These are phyloP conservation scores for Clamator glandarius DNA, from an alignment of 2,797 vertebrate species.

Conservation along the genomic window DNA sequence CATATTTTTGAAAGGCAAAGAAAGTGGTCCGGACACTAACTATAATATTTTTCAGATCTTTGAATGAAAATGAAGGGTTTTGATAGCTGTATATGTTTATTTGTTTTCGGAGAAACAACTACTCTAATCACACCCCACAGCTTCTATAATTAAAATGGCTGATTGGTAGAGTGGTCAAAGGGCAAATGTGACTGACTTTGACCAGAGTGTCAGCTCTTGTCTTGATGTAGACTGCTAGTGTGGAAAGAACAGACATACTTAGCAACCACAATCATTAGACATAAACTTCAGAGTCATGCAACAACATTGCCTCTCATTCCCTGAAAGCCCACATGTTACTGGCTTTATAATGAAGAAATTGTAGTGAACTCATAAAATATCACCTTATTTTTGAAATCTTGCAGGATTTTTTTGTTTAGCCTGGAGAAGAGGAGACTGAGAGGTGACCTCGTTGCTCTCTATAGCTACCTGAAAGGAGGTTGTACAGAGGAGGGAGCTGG, in stretches of 20 bases:
- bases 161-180: constrained; percentile 50
- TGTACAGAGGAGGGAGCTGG: too few relatives aligned
- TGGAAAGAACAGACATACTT: constrained; percentile 53
- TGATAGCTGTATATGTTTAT: background rate
- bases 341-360: constrained; percentile 55
- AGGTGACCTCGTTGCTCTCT: too few relatives aligned
- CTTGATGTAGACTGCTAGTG: constrained; percentile 58
- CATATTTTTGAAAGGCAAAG: constrained; percentile 1
- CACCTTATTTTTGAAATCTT: constrained; percentile 47
- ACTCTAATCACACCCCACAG: constrained; percentile 11
- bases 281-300: constrained; percentile 24
- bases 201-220: constrained; percentile 35
- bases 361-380: constrained; percentile 67
- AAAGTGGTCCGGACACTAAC: background rate
- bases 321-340: constrained; percentile 55
- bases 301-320: constrained; percentile 28
- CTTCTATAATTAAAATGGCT: background rate
- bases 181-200: constrained; percentile 51
- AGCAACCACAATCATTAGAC: constrained; percentile 7
- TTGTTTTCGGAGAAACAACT: background rate
- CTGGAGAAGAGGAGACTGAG: too few relatives aligned
- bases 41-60: constrained; percentile 12
- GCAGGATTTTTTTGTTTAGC: too few relatives aligned
- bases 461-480: too few relatives aligned
- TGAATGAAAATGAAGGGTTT: constrained; percentile 22